Evolutionary conservation across 2,797 vertebrate species (phyloP).

Genomic region (Linurgus olivaceus): DNA sequence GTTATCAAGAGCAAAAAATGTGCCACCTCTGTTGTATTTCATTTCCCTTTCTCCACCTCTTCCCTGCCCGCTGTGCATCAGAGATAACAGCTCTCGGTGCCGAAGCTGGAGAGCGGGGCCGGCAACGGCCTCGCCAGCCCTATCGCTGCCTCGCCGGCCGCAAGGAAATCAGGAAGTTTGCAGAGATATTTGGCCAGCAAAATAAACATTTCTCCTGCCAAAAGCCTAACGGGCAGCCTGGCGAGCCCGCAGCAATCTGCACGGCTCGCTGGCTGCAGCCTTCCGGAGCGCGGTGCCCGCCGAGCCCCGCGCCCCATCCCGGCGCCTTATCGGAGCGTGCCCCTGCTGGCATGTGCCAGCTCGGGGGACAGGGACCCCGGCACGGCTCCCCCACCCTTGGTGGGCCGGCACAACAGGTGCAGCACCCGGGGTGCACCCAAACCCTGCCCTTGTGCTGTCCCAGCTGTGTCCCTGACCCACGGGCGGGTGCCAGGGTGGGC

Average conservation of each 20-base stretch:
- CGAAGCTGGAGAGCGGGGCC: not conserved
- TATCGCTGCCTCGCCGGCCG: not conserved
- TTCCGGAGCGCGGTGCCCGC: not conserved
- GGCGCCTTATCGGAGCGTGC: accelerated
- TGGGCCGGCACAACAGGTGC: accelerated
- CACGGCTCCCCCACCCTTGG: accelerated
- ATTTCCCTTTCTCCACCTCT: slow-evolving; percentile 68
- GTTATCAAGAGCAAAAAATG: slow-evolving; percentile 53
- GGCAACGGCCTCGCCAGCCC: slow-evolving; percentile 25
- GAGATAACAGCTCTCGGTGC: slow-evolving; percentile 48
- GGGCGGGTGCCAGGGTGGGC: not conserved
- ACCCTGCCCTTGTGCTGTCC: accelerated
- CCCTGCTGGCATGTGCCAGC: accelerated
- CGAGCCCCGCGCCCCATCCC: not conserved
- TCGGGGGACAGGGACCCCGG: not conserved
- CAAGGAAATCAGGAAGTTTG: slow-evolving; percentile 50
- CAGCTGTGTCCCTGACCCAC: accelerated
- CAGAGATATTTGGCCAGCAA: slow-evolving; percentile 26
- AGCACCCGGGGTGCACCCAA: accelerated
- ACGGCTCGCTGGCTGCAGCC: not conserved
- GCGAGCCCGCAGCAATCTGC: not conserved
- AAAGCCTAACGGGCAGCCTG: not conserved
- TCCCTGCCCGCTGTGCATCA: slow-evolving; percentile 35
- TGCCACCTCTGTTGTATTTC: slow-evolving; percentile 58
- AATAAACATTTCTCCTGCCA: slow-evolving; percentile 42